phyloP scores from a whole-genome alignment of 2,888 invertebrate species.

The Apeira syringaria region DNA sequence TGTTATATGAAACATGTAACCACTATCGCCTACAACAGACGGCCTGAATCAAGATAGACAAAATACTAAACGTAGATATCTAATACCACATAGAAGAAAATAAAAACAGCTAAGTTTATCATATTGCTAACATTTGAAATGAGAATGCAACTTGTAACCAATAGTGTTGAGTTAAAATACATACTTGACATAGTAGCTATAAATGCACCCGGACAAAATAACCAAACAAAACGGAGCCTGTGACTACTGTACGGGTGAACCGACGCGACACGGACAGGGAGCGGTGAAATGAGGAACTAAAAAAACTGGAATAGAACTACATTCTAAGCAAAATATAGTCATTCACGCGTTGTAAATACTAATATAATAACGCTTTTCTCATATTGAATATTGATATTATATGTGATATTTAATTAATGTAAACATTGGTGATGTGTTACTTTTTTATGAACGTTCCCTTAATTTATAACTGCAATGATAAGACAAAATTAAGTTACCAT shows the following conservation, averaged over 20 bases:
- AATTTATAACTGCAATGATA: too few species aligned
- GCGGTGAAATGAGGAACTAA: slow-evolving; percentile 21
- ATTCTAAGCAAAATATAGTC: slow-evolving; percentile 1
- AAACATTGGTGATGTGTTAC: background rate
- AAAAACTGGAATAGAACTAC: slow-evolving; percentile 19
- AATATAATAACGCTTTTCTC: background rate
- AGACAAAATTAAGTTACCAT: too few species aligned
- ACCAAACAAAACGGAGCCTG: slow-evolving; percentile 46
- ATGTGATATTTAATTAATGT: too few species aligned
- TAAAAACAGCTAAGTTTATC: too few species aligned
- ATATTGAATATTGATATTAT: background rate
- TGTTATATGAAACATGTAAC: too few species aligned
- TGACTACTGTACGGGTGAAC: slow-evolving; percentile 24
- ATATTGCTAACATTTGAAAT: too few species aligned
- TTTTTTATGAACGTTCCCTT: too few species aligned
- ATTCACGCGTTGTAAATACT: background rate
- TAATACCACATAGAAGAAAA: too few species aligned
- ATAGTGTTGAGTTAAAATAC: slow-evolving; percentile 44
- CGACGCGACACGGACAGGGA: background rate
- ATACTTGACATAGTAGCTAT: slow-evolving; percentile 46
- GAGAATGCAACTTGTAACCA: too few species aligned
- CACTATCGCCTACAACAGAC: too few species aligned
- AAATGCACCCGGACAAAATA: slow-evolving; percentile 49
- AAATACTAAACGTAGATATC: too few species aligned
- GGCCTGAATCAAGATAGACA: too few species aligned